phyloP scores from a whole-genome alignment of 2,888 invertebrate genomes.

The Harpagoxenus sublaevis region DNA sequence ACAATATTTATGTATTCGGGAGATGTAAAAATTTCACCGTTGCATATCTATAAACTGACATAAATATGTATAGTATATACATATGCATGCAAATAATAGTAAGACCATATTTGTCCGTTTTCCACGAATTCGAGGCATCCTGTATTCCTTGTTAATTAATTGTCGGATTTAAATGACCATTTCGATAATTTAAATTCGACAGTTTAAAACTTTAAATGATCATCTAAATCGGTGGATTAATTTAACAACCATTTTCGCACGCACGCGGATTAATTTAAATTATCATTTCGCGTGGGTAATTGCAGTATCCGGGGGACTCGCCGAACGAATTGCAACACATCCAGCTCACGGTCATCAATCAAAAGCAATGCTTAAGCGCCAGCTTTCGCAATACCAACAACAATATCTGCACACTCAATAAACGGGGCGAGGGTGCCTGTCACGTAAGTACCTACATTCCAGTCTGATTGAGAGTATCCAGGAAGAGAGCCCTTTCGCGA shows the following conservation, averaged over 20 bases:
- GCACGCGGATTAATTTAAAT: background rate
- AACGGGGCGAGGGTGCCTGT: conserved; percentile 89
- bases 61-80: no score
- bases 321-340: conserved; percentile 88
- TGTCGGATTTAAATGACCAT: background rate
- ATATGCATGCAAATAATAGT: background rate
- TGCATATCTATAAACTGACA: background rate
- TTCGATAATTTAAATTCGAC: background rate
- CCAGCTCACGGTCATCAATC: conserved; percentile 86
- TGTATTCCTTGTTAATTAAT: background rate
- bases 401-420: conserved; percentile 89
- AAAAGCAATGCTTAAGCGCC: conserved; percentile 85
- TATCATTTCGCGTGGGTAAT: background rate
- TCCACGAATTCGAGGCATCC: background rate
- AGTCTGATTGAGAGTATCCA: conserved; percentile 56
- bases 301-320: conserved; percentile 87
- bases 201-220: background rate
- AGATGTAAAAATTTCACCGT: background rate
- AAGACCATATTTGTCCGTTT: background rate
- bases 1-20: background rate
- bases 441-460: conserved; percentile 87
- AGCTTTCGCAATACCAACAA: conserved; percentile 87
- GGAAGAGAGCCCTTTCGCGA: conserved; percentile 54
- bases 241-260: background rate
- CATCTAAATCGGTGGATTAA: background rate